A percentile compares a stretch with the other conserved stretches of the same genome.
phyloP scores from a whole-genome alignment of 35 echinoderm and acorn worm genomes.

The Heliocidaris erythrogramma region DNA sequence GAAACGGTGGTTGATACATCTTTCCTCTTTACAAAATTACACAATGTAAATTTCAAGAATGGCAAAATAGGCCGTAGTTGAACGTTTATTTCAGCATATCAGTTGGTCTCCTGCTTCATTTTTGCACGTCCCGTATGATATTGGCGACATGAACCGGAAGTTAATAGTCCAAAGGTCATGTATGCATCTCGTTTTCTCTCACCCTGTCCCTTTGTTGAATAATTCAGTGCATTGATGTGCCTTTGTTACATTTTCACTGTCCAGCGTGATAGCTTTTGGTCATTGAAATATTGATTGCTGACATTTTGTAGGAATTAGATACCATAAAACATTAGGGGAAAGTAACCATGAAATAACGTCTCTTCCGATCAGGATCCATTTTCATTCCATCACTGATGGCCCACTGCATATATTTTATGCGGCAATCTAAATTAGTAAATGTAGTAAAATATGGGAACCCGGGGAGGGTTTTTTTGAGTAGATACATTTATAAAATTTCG shows the following conservation, averaged over 20 bases:
- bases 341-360: neutral
- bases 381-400: too few relatives aligned
- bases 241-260: neutral
- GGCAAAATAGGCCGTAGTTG: too few relatives aligned
- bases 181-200: too few relatives aligned
- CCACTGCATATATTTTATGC: too few relatives aligned
- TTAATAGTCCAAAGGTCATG: neutral
- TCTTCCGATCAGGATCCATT: too few relatives aligned
- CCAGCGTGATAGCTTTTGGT: neutral
- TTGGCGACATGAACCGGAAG: neutral
- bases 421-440: too few relatives aligned
- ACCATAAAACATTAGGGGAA: neutral
- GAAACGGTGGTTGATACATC: conserved; percentile 35
- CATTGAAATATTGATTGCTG: neutral
- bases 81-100: conserved; percentile 29
- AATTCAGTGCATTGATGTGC: neutral
- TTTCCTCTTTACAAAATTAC: neutral
- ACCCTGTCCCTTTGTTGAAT: neutral
- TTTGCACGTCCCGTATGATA: conserved; percentile 19
- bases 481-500: too few relatives aligned
- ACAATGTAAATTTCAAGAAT: neutral
- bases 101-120: neutral
- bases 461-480: too few relatives aligned
- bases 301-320: neutral
- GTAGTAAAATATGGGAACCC: too few relatives aligned